These are phyloP conservation scores for Limonius californicus DNA, from an alignment of 1,140 invertebrate species.

Conservation along the genomic window DNA sequence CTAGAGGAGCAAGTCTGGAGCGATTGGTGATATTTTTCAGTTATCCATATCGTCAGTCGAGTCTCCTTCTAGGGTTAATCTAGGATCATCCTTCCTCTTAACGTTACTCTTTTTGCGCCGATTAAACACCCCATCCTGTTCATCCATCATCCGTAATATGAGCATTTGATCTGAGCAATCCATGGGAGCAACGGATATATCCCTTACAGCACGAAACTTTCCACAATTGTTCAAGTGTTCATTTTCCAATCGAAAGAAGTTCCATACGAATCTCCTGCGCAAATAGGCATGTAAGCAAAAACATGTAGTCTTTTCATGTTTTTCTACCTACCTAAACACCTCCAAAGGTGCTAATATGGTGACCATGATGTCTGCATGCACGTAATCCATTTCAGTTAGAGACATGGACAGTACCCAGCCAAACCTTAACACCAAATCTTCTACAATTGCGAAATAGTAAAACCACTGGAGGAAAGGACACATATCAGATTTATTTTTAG, in stretches of 20 bases:
- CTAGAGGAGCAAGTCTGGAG: no score
- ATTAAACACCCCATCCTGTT: conserved; percentile 81
- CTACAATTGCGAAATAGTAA: conserved; percentile 55
- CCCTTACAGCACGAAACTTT: conserved; percentile 96
- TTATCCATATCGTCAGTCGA: conserved; percentile 47
- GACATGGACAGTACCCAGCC: conserved; percentile 87
- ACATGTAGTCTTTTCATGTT: no score
- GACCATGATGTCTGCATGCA: conserved; percentile 81
- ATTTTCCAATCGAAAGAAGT: conserved; percentile 99
- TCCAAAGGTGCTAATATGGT: conserved; percentile 89
- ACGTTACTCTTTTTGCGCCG: conserved; percentile 54
- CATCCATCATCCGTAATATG: conserved; percentile 95
- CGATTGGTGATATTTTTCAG: no score
- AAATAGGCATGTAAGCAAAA: no score
- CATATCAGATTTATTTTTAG: no score
- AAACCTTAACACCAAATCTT: conserved; percentile 92
- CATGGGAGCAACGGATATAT: conserved; percentile 96
- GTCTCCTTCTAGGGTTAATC: conserved; percentile 46
- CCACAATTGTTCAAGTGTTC: conserved; percentile 99
- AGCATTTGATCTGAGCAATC: conserved; percentile 89
- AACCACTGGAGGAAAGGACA: conserved; percentile 39
- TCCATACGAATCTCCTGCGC: conserved; percentile 97
- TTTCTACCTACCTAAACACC: conserved; percentile 86
- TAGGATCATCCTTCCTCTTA: conserved; percentile 44
- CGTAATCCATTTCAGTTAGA: conserved; percentile 76